These are phyloP conservation scores for Rhynchopsitta pachyrhyncha DNA, from an alignment of 2,113 vertebrate genomes.

Conservation along the genomic window DNA sequence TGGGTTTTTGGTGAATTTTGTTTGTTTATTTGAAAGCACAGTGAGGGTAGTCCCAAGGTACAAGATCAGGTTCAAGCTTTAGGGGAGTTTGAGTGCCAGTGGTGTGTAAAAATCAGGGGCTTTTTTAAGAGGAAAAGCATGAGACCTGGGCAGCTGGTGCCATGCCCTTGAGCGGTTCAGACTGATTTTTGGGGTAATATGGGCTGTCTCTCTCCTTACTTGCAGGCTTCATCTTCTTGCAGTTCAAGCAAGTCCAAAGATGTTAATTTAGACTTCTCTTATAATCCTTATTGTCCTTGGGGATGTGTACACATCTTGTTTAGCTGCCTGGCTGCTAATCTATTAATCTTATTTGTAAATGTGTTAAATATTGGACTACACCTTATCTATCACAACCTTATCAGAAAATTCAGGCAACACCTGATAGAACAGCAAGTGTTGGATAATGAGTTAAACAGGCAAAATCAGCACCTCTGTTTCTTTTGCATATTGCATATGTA, in stretches of 20 bases:
- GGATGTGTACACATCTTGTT: not conserved
- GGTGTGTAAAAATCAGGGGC: not conserved
- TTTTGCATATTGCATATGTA: not conserved
- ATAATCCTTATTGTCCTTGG: constrained; percentile 45
- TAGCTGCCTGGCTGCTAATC: constrained; percentile 11
- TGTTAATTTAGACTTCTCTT: not conserved
- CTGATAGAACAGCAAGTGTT: not conserved
- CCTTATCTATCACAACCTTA: constrained; percentile 43
- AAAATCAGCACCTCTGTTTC: not conserved
- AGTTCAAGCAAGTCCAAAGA: not conserved
- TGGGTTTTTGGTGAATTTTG: not conserved
- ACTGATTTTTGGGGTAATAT: not conserved
- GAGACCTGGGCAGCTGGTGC: not conserved
- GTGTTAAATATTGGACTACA: constrained; percentile 5
- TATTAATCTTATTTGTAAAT: constrained; percentile 51
- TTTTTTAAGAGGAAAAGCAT: not conserved
- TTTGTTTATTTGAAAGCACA: not conserved
- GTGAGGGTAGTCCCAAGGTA: not conserved
- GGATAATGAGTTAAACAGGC: not conserved
- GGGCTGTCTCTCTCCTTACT: not conserved
- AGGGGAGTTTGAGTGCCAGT: not conserved
- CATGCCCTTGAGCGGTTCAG: not conserved
- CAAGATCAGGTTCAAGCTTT: not conserved
- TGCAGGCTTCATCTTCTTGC: not conserved
- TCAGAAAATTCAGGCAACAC: not conserved